Evolutionary conservation across 64 coral and sea anemone genomes (phyloP).

Genomic region (Acropora yongei): DNA sequence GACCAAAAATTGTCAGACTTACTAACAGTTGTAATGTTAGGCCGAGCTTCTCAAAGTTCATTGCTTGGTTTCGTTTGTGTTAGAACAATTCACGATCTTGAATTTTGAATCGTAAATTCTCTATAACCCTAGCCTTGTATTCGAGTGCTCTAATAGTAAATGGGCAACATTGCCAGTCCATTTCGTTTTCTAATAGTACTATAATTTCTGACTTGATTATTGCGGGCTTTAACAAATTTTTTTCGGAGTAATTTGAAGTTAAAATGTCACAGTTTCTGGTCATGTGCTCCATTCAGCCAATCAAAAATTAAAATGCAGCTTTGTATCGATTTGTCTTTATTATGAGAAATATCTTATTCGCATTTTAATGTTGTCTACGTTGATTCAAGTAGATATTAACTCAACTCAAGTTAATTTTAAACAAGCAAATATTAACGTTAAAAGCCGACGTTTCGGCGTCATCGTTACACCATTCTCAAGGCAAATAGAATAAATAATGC

Average conservation of each 20-base stretch:
- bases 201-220: not conserved
- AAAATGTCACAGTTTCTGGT: not conserved
- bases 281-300: not conserved
- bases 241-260: too few species aligned
- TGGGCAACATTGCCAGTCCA: not conserved
- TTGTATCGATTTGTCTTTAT: constrained; percentile 4
- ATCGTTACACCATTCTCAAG: too few species aligned
- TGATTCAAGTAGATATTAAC: too few species aligned
- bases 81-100: not conserved
- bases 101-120: not conserved
- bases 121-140: not conserved
- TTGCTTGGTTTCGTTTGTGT: not conserved
- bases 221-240: not conserved
- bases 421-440: too few species aligned
- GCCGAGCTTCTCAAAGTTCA: not conserved
- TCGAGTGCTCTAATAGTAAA: not conserved
- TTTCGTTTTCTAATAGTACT: not conserved
- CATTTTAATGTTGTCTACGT: not conserved
- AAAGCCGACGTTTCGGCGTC: too few species aligned
- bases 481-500: too few species aligned
- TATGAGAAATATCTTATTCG: constrained; percentile 14
- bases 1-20: constrained; percentile 11
- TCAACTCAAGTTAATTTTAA: not conserved
- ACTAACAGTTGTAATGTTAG: not conserved
- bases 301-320: too few species aligned